Evolutionary conservation across 1,140 invertebrate species (phyloP), one percentile per base, ranked within the genome.

Genomic region (Eueides isabella): DNA sequence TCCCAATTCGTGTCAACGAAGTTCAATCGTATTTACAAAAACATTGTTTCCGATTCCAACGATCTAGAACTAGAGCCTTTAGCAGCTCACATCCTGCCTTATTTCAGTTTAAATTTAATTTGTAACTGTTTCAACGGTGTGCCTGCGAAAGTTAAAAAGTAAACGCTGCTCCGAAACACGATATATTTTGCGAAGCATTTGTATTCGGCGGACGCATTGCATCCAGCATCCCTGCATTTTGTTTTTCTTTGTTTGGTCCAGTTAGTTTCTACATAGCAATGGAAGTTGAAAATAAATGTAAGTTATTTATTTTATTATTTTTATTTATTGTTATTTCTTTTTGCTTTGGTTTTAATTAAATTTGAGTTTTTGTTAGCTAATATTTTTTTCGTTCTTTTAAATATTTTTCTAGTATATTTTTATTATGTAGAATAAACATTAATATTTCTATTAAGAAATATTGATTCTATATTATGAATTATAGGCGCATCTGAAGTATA

Each of bases 241-340:
- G 30, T 66, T 63, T 67, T 78, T 79, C 81, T 83, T 85, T 87
- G 81, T 81, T 85, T 72, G 75, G 63, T 71, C 65, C 67, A 79
- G 74, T 38, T 74, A 74, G 74, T 48, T 55, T 55, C 48, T 55
- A 74, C 61, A 67, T 62, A 80, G 74, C 77, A 67, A 92, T 92
- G 90, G 90, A 92, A 83, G 83, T 92, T 76, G 86, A 89, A 84
- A 88, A 76, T 48, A 92, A 90, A 90, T 86, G 90, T 92, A 75
- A 90, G 90, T 92, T 67, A 72, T 63, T 92, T 65, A 71, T 63
- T 55, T 76, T 78, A 55, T 28, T 44, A 73, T 68, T 72, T 74
- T 71, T n/a, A 14, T 41, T 26, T 19, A 19, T 44, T 55, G 26
- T 55, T 23, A 23, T 55, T 55, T 55, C 19, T 55, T 26, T 55